Percentiles rank a stretch among this genome's conserved stretches.
phyloP scores from a whole-genome alignment of 2,113 vertebrate genomes.

The Ifrita kowaldi region DNA sequence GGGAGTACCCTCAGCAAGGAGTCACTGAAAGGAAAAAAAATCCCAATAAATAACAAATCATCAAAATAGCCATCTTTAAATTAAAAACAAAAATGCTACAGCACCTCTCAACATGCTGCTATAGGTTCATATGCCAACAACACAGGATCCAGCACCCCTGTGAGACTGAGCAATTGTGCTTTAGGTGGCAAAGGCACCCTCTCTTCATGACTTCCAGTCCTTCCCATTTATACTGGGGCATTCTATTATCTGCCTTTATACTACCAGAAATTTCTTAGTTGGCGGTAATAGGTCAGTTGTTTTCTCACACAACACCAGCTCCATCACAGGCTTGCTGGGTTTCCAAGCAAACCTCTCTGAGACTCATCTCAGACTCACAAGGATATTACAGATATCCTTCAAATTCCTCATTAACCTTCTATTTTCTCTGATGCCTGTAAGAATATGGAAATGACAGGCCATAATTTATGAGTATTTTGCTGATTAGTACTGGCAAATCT shows the following conservation, averaged over 20 bases:
- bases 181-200: background rate
- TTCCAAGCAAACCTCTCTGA: background rate
- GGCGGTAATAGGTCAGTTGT: background rate
- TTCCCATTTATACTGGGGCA: background rate
- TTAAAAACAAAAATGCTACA: background rate
- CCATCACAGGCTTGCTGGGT: background rate
- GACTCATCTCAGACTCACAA: background rate
- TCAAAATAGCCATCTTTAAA: background rate
- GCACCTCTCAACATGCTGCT: background rate
- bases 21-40: background rate
- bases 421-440: background rate
- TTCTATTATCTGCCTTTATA: background rate
- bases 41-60: background rate
- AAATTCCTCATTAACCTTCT: background rate
- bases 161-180: background rate
- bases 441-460: background rate
- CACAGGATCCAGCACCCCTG: background rate
- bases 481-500: conserved; percentile 2
- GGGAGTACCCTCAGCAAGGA: background rate
- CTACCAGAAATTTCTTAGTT: background rate
- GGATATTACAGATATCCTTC: background rate
- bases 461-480: background rate
- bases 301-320: background rate
- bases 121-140: background rate
- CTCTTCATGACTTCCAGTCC: background rate